Evolutionary conservation across 1,140 invertebrate genomes (phyloP).

Genomic region (Formica exsecta): DNA sequence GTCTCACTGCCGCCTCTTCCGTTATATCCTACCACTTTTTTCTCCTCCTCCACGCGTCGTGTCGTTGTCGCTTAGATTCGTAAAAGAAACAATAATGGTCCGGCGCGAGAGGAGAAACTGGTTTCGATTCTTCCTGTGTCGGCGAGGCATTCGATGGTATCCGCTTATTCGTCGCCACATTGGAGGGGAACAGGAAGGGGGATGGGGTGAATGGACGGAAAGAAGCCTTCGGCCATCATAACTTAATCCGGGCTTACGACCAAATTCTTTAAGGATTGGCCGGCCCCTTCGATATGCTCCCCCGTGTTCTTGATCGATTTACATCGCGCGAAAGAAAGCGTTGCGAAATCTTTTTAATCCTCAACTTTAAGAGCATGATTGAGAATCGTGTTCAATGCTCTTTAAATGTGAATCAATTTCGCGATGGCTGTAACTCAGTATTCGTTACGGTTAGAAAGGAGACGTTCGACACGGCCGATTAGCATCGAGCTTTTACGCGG

Average conservation of each 20-base stretch:
- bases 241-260: constrained; percentile 75
- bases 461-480: constrained; percentile 55
- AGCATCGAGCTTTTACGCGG: constrained; percentile 52
- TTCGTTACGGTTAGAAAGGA: constrained; percentile 22
- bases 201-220: constrained; percentile 48
- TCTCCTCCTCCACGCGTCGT: constrained; percentile 27
- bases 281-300: background rate
- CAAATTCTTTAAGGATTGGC: constrained; percentile 59
- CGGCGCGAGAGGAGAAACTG: constrained; percentile 54
- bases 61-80: constrained; percentile 51
- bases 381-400: constrained; percentile 38
- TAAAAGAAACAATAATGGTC: constrained; percentile 64
- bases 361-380: constrained; percentile 29
- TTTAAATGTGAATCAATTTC: constrained; percentile 65
- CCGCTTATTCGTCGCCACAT: constrained; percentile 37
- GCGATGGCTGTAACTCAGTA: constrained; percentile 47
- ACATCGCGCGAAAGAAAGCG: background rate
- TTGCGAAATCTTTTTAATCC: constrained; percentile 60
- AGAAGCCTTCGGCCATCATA: constrained; percentile 69
- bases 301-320: constrained; percentile 39
- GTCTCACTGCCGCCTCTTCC: constrained; percentile 39
- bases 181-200: constrained; percentile 19
- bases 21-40: constrained; percentile 21
- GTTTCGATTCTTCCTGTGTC: constrained; percentile 64
- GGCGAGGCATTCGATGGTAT: constrained; percentile 63